Evolutionary conservation across 2,888 invertebrate genomes (phyloP).

Genomic region (Harpalus rubripes): DNA sequence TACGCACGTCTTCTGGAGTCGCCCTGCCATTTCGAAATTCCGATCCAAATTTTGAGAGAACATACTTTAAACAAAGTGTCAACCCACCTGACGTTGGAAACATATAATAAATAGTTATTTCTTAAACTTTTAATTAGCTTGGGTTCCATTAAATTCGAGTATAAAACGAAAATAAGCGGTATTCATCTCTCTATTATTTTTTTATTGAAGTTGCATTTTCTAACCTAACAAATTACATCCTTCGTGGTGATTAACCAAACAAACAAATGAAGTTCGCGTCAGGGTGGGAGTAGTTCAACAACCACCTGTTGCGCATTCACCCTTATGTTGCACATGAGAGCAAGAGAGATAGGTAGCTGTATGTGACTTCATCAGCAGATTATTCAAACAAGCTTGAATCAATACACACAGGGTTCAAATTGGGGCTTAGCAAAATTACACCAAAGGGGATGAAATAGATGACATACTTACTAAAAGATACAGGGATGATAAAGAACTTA

Average conservation of each 20-base stretch:
- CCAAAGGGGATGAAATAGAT: not conserved
- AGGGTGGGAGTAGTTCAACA: not conserved
- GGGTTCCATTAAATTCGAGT: too few species aligned
- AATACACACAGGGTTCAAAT: constrained; percentile 13
- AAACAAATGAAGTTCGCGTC: constrained; percentile 13
- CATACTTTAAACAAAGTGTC: too few species aligned
- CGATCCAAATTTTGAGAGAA: too few species aligned
- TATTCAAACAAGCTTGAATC: constrained; percentile 34
- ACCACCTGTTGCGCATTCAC: constrained; percentile 17
- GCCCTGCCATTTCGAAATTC: too few species aligned
- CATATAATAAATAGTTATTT: too few species aligned
- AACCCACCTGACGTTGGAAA: too few species aligned
- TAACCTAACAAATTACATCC: constrained; percentile 3
- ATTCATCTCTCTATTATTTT: too few species aligned
- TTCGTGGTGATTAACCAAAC: constrained; percentile 24
- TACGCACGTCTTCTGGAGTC: too few species aligned
- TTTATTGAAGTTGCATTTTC: not conserved
- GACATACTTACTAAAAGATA: not conserved
- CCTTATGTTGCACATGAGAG: not conserved
- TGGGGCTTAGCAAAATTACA: not conserved
- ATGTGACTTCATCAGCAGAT: constrained; percentile 25
- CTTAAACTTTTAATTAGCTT: too few species aligned
- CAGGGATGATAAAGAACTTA: not conserved
- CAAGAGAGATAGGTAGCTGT: constrained; percentile 3
- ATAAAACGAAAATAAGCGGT: too few species aligned